phyloP scores from a whole-genome alignment of 2,888 invertebrate genomes.

The Kryphioiulus occultus region DNA sequence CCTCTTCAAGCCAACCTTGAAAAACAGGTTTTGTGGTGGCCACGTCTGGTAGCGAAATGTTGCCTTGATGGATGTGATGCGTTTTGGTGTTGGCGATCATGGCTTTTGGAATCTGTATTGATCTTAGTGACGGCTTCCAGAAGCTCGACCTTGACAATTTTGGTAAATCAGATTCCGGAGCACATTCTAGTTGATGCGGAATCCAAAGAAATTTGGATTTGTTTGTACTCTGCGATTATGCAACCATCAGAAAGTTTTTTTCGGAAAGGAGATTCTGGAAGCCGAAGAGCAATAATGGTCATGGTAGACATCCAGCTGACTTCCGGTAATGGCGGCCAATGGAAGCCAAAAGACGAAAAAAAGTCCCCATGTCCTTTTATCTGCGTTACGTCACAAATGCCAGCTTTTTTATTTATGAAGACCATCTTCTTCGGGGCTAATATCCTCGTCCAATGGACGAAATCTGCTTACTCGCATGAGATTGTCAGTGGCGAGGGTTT shows the following conservation, averaged over 20 bases:
- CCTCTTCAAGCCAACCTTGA: too few species aligned
- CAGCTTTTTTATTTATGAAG: constrained; percentile 18
- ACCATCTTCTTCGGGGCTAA: constrained; percentile 20
- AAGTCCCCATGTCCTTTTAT: background rate
- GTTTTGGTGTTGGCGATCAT: too few species aligned
- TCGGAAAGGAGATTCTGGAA: background rate
- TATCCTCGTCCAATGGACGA: constrained; percentile 39
- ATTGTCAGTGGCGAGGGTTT: background rate
- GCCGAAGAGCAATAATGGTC: background rate
- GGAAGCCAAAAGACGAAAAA: background rate
- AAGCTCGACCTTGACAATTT: too few species aligned
- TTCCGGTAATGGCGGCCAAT: background rate
- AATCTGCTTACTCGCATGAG: constrained; percentile 33
- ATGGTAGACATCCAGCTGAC: background rate
- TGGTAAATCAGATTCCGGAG: too few species aligned
- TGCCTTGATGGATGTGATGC: too few species aligned
- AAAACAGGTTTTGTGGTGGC: too few species aligned
- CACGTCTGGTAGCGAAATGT: too few species aligned
- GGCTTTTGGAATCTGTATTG: too few species aligned
- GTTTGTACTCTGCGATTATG: too few species aligned
- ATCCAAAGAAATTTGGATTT: too few species aligned
- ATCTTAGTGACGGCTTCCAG: too few species aligned
- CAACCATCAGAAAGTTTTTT: background rate
- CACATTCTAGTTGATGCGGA: too few species aligned
- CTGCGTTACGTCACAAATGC: constrained; percentile 3